Conservation (phyloP, 1,140 invertebrate genomes). For the Planococcus citri region DNA sequence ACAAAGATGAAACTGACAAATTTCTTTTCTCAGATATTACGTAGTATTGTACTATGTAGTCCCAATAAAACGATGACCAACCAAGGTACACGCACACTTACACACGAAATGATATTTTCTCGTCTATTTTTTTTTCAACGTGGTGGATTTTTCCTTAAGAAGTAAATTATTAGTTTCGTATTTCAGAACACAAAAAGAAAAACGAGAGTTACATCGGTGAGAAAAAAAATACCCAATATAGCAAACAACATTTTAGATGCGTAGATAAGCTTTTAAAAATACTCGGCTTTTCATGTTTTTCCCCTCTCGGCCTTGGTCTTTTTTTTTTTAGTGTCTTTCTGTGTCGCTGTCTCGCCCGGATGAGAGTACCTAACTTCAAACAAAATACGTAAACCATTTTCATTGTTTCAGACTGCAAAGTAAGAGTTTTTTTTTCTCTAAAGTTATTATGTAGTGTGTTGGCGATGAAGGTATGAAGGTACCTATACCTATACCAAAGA, state of each 20-base stretch:
- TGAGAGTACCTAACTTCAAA: neutral
- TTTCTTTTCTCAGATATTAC: neutral
- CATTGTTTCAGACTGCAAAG: neutral
- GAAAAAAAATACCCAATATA: neutral
- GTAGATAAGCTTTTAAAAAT: neutral
- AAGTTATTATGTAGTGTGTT: constrained; percentile 4
- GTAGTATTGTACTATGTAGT: no score
- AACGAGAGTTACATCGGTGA: neutral
- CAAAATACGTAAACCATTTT: neutral
- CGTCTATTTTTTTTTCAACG: no score
- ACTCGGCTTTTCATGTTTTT: neutral
- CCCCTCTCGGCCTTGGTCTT: neutral
- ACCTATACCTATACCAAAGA: no score
- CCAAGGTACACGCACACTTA: no score
- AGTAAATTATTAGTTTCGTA: neutral
- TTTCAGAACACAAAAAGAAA: neutral
- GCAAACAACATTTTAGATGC: neutral
- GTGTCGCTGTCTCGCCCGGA: neutral
- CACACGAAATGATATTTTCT: no score
- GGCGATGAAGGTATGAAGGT: neutral
- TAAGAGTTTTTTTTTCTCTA: no score
- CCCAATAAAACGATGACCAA: no score
- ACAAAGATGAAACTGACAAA: neutral
- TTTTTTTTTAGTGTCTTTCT: no score
- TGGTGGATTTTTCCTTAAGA: no score